Percentiles rank a stretch among this genome's conserved stretches.
Evolutionary conservation across 2,888 invertebrate species (phyloP).

Genomic region (Hydroisotoma schaefferi): DNA sequence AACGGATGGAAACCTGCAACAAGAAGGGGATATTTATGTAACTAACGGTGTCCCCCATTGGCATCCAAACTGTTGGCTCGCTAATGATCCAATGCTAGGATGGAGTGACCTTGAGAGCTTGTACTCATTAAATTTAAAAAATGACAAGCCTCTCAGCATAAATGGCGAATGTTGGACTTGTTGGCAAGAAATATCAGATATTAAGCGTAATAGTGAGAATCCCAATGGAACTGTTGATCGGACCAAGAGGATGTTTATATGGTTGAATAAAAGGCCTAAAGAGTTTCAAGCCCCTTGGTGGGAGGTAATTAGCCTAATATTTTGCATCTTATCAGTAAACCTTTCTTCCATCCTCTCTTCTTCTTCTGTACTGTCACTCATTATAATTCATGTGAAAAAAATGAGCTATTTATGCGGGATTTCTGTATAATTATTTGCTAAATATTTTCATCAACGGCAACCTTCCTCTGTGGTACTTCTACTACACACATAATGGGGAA

Average conservation of each 20-base stretch:
- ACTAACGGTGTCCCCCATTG: slow-evolving; percentile 28
- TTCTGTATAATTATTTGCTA: too few species aligned
- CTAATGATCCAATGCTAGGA: slow-evolving; percentile 43
- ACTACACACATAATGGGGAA: too few species aligned
- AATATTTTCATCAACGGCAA: too few species aligned
- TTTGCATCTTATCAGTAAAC: too few species aligned
- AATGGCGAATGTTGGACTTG: slow-evolving; percentile 46
- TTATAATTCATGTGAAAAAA: too few species aligned
- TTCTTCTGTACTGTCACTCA: too few species aligned
- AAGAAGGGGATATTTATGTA: slow-evolving; percentile 6
- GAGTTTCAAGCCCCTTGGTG: slow-evolving; percentile 48
- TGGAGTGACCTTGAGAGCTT: slow-evolving; percentile 47
- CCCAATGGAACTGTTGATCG: slow-evolving; percentile 43
- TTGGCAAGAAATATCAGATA: slow-evolving; percentile 44
- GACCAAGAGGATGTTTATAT: slow-evolving; percentile 48
- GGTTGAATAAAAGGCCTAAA: slow-evolving; percentile 45
- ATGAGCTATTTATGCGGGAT: too few species aligned
- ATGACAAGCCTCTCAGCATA: slow-evolving; percentile 30
- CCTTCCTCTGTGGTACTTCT: too few species aligned
- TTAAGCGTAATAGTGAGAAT: slow-evolving; percentile 36
- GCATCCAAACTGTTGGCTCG: slow-evolving; percentile 47
- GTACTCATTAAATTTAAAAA: slow-evolving; percentile 45
- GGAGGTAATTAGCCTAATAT: slow-evolving; percentile 47
- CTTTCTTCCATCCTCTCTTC: too few species aligned
- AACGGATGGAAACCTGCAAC: background rate